Percentiles rank a stretch among this genome's conserved stretches.
Conservation (phyloP, 2,888 invertebrate species). For the Sturmia bella region DNA sequence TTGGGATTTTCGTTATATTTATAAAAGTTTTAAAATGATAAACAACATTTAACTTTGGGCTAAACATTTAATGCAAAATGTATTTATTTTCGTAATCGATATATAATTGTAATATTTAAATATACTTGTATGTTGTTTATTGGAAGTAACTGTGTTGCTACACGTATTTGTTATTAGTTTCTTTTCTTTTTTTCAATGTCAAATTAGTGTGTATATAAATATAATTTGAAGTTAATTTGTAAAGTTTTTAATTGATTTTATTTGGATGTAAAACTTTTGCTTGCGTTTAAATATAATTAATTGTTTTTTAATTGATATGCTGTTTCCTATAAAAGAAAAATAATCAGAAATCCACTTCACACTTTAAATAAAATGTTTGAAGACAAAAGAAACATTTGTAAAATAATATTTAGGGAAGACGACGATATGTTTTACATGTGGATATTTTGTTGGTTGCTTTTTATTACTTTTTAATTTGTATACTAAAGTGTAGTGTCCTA, state of each 20-base stretch:
- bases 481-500: conserved; percentile 72
- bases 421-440: conserved; percentile 67
- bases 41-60: conserved; percentile 73
- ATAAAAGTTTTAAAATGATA: conserved; percentile 59
- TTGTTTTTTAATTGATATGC: conserved; percentile 80
- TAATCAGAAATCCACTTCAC: conserved; percentile 9
- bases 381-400: conserved; percentile 9
- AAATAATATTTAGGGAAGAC: conserved; percentile 45
- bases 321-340: conserved; percentile 80
- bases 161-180: conserved; percentile 27
- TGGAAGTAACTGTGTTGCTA: neutral
- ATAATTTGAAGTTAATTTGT: conserved; percentile 37
- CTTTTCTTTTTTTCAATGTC: conserved; percentile 38
- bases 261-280: conserved; percentile 56
- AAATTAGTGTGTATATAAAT: conserved; percentile 22
- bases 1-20: neutral
- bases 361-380: neutral
- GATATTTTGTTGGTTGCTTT: conserved; percentile 68
- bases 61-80: conserved; percentile 69
- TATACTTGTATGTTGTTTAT: conserved; percentile 22
- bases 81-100: conserved; percentile 34
- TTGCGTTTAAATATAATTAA: conserved; percentile 27
- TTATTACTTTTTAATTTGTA: conserved; percentile 50
- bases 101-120: neutral
- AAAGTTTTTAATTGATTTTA: conserved; percentile 60